Conservation (phyloP, 2,797 vertebrate species). For the Etheostoma perlongum region DNA sequence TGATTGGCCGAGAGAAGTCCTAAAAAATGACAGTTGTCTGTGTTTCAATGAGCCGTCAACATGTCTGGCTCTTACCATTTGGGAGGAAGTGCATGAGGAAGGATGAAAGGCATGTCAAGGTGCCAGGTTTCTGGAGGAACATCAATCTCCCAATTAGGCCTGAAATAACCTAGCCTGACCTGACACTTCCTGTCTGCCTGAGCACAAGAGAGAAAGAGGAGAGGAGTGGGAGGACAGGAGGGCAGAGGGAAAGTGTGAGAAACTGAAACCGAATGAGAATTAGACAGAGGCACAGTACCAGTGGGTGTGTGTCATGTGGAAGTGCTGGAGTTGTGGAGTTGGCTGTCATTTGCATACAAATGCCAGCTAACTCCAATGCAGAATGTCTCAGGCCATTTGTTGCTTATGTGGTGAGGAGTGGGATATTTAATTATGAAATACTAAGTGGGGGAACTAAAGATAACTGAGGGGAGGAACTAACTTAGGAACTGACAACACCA, state of each 20-base stretch:
- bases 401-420: not conserved
- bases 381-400: conserved; percentile 10
- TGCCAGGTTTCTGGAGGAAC: conserved; percentile 84
- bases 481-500: too few species aligned
- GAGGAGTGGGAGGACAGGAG: conserved; percentile 30
- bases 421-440: too few species aligned
- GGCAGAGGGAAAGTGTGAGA: conserved; percentile 55
- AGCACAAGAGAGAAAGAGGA: conserved; percentile 34
- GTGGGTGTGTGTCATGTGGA: conserved; percentile 4
- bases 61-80: conserved; percentile 75
- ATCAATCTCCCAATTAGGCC: conserved; percentile 85
- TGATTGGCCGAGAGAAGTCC: conserved; percentile 53
- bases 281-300: conserved; percentile 12
- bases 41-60: conserved; percentile 76
- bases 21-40: conserved; percentile 71
- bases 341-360: conserved; percentile 2
- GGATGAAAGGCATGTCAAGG: conserved; percentile 82
- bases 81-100: conserved; percentile 77
- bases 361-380: not conserved
- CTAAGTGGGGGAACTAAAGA: too few species aligned
- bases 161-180: conserved; percentile 80
- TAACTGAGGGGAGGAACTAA: too few species aligned
- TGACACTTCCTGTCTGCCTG: conserved; percentile 77
- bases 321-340: not conserved
- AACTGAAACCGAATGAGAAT: conserved; percentile 41